Conservation (phyloP, 2,797 vertebrate species). For the Enteromius anoplus region DNA sequence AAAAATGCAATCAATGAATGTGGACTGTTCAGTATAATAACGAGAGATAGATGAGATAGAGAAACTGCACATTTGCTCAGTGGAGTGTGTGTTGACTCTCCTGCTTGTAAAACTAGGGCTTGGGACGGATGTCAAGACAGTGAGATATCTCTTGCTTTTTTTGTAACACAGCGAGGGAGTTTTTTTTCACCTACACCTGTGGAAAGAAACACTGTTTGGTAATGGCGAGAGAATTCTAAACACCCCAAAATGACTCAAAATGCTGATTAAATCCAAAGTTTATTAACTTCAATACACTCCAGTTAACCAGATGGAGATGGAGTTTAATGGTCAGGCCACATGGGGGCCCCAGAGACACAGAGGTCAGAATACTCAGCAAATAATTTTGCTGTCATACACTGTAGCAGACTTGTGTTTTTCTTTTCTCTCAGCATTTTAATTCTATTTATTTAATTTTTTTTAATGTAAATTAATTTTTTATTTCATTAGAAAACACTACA, state of each 20-base stretch:
- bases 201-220: background rate
- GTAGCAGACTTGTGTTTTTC: background rate
- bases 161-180: background rate
- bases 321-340: constrained; percentile 74
- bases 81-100: background rate
- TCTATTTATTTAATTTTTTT: background rate
- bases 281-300: background rate
- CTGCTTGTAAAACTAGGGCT: background rate
- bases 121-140: background rate
- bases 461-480: background rate
- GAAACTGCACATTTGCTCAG: background rate
- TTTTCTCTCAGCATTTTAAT: background rate
- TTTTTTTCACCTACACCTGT: background rate
- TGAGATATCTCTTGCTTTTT: background rate
- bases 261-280: background rate
- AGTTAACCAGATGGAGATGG: constrained; percentile 39
- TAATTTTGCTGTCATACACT: background rate
- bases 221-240: background rate
- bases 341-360: constrained; percentile 78
- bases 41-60: background rate
- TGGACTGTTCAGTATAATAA: background rate
- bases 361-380: constrained; percentile 50
- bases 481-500: background rate
- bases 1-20: constrained; percentile 23
- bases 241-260: background rate